phyloP scores from a whole-genome alignment of 2,888 invertebrate species.

The Papilio gigon region DNA sequence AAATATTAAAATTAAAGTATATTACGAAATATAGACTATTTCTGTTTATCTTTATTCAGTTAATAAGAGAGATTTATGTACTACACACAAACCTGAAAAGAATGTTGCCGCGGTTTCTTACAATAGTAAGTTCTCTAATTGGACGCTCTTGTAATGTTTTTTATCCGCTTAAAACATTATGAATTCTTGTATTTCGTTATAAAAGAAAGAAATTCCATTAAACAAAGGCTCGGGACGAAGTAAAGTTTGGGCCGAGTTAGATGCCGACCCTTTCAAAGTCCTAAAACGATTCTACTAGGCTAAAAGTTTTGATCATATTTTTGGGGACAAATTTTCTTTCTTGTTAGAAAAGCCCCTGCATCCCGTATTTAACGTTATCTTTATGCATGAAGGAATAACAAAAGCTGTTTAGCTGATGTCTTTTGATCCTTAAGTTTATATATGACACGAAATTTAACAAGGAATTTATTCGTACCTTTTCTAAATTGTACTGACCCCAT shows the following conservation, averaged over 20 bases:
- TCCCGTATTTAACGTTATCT: conserved; percentile 11
- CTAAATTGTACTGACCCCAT: too few relatives aligned
- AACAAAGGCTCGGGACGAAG: conserved; percentile 23
- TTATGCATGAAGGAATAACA: conserved; percentile 18
- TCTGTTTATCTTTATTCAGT: neutral
- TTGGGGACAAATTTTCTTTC: conserved; percentile 27
- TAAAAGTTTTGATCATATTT: conserved; percentile 26
- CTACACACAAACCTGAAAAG: neutral
- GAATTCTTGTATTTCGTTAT: conserved; percentile 22
- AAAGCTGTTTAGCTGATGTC: neutral
- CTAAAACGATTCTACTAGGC: conserved; percentile 28
- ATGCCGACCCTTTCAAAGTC: conserved; percentile 25
- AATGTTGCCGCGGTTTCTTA: neutral
- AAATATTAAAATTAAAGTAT: too few relatives aligned
- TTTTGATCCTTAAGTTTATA: neutral
- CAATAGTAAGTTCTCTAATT: neutral
- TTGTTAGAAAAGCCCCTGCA: conserved; percentile 14
- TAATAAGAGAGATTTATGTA: neutral
- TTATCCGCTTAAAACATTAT: conserved; percentile 4
- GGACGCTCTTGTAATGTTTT: neutral
- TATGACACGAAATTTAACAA: too few relatives aligned
- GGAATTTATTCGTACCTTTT: too few relatives aligned
- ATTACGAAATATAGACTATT: too few relatives aligned
- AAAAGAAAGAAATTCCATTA: conserved; percentile 21
- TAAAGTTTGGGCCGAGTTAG: conserved; percentile 15